Evolutionary conservation across 2,888 invertebrate genomes (phyloP), one percentile per base, ranked within the genome.

Genomic region (Lathronympha strigana): DNA sequence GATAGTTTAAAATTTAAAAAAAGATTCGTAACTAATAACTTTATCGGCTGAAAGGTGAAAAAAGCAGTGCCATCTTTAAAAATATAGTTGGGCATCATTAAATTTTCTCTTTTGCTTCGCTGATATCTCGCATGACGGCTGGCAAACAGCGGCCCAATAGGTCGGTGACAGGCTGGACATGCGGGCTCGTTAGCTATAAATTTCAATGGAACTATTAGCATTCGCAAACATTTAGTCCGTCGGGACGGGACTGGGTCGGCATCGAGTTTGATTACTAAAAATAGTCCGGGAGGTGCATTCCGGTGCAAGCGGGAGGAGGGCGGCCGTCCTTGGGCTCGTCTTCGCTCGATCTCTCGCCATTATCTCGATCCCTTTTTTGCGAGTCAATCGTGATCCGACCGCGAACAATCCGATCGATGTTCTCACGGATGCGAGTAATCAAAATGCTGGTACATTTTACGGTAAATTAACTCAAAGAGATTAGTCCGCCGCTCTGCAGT

Each of bases 311-410:
- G 73, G 74, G 71, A 75, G 75, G 72, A 75, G 75, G 72, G 75
- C 76, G 73, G 77, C 75, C 83, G 88, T 84, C 88, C 89, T 88
- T 87, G 85, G 79, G 76, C 72, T 77, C 76, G 81, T 81, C 82
- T 83, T 75, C 77, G 77, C 80, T 73, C 78, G 76, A 68, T 80
- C 78, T 77, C 80, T 81, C 79, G 83, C 85, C 79, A 86, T 88
- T 87, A 88, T 83, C 82, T 84, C 80, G 82, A 81, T 83, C 88
- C 89, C 87, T 90, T 92, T 92, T 91, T 91, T 92, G 88, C 88
- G 86, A 82, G 83, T 77, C 82, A 84, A 88, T 90, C 84, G 86
- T 87, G 88, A 89, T 88, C 86, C 86, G 83, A 88, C 86, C 87
- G 86, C 88, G 86, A 87, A 89, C 85, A 82, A 84, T 82, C 73